Evolutionary conservation across 2,113 vertebrate species (phyloP), one percentile per base, ranked within the genome.

Genomic region (Apus apus): DNA sequence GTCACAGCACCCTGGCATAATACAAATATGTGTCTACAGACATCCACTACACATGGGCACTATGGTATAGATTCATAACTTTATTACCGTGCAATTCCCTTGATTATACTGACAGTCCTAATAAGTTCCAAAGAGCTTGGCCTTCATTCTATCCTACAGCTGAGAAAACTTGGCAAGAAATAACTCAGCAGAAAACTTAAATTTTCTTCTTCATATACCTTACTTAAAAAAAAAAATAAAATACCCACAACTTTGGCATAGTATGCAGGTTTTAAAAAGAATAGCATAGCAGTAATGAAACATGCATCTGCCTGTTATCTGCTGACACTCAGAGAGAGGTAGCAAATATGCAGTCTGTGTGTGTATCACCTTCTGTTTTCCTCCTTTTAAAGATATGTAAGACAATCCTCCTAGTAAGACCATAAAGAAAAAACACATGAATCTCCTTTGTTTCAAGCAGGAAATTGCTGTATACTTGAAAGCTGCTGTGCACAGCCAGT

Each of bases 121-220:
- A 94, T 91, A 97, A 95, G 93, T 93, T 97, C 96, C 87, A 95
- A 97, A 88, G 56, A 88, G 61, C 77, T 96, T 95, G 91, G 93
- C 75, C 82, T 85, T 87, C 23, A 6, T 56, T 66, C 71, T 87
- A 87, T 87, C 76, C 95, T 95, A 53, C 96, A 97, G 94, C 94
- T 97, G 93, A 96, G 96, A 96, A 85, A 78, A 34, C 86, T 97
- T 97, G 97, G 97, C 97, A 98, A 95, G 80, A 75, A 97, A 93
- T 88, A 91, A 95, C 73, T 90, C 64, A 81, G 86, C 73, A 95
- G 64, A 91, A 70, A 84, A 89, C 57, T 94, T 96, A 64, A 71
- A 89, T 97, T 97, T 96, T 96, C 68, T 53, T 85, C 67, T 87
- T 79, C 46, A 53, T 82, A 82, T 77, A 95, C 45, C 61, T 94